Evolutionary conservation across 1,140 invertebrate genomes (phyloP), one percentile per base, ranked within the genome.

Genomic region (Metaphire vulgaris): DNA sequence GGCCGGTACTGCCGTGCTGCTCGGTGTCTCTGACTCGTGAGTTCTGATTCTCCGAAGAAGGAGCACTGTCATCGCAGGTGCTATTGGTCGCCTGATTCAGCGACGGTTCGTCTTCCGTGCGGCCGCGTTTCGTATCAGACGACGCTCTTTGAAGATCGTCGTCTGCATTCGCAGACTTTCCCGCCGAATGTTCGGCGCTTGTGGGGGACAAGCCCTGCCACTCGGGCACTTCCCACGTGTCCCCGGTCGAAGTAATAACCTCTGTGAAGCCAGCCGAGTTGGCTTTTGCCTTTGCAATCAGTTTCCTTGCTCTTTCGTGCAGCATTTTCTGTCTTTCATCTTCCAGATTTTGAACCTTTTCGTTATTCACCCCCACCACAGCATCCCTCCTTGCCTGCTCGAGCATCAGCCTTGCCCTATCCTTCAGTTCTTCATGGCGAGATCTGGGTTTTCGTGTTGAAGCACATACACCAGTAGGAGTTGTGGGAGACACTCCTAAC

Each of bases 281-380:
- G n/a, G 81, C 81, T 33, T 93, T 89, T 0, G 94, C 93, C 83
- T 97, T 93, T 0, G 93, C 93, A 77, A 98, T 96, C 65, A 98
- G 86, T 82, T 91, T 90, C 79, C 93, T 89, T 68, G 95, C 95
- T 82, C 95, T 88, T 86, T 97, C 94, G 31, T 92, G 87, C 69
- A 97, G 85, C 79, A 92, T 90, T 76, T 91, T 90, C 81, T 96
- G 93, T 79, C 94, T 89, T 80, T 95, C 93, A 78, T 94, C 92
- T 83, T 96, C 90, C 77, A n/a, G 33, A 28, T 70, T 67, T 31
- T 6, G 14, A 28, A 34, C 33, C 16, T 34, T 72, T 21, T 33
- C 1, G 21, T 56, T 56, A 6, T 6, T 21, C 6, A 21, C 21
- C 21, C 21, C 21, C 2, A 82, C 83, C 75, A 87, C 88, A 64